Evolutionary conservation across 37 sponge, comb jelly and placozoan genomes (phyloP), one percentile per base, ranked within the genome.

Genomic region (Mnemiopsis leidyi): DNA sequence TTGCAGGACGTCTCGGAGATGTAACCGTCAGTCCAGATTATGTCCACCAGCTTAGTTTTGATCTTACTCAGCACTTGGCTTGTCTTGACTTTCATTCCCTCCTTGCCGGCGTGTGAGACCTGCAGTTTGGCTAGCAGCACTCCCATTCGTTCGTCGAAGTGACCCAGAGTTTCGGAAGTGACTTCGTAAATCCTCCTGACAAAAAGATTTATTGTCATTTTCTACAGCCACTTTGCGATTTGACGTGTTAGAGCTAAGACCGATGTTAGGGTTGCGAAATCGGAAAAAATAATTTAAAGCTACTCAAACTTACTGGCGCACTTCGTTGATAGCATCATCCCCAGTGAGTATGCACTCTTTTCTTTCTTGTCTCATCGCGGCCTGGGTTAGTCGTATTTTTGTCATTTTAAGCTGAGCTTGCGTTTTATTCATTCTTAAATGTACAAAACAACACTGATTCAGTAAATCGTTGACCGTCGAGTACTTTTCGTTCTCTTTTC

Each of bases 1-100:
- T 85, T 85, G 90, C 90, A 85, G 61, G 90, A n/a, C 9, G 90
- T 37, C 90, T 85, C 90, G 26, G 90, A 85, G 25, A 85, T 40
- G 61, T 85, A 85, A 0, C 90, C 90, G 29, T 85, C 90, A 16
- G 29, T 40, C 90, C 90, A 85, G 90, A 85, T 38, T 0, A 85
- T n/a, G 36, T 85, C 90, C 28, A 85, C 90, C 61, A 85, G 90
- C 61, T 40, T 85, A 13, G 90, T 85, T 37, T 85, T 85, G 90
- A 85, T 85, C 90, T 85, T 85, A 37, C 25, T 85, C 25, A 85
- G 90, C 0, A 85, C 61, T 25, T 85, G 90, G 90, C 61, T 37
- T 7, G 36, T 26, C 48, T 85, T 85, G 61, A 85, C 90, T 25
- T 85, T 85, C 7, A n/a, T 85, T 21, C 90, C 90, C 90, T 85